These are phyloP conservation scores for Hirundo rustica DNA, from an alignment of 2,797 vertebrate species.

Conservation along the genomic window DNA sequence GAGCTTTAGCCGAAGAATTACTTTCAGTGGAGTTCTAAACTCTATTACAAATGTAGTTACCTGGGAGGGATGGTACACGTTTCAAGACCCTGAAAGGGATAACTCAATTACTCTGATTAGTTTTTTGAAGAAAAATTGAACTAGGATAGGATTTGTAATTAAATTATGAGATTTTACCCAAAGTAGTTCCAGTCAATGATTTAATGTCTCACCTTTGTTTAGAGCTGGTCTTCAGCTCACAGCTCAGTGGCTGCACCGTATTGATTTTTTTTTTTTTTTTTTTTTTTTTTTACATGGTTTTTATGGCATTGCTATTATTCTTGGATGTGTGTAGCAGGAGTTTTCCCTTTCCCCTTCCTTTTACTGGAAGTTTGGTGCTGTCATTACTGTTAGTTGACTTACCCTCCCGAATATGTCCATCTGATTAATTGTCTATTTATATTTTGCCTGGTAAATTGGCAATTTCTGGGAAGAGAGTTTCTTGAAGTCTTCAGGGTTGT, in stretches of 20 bases:
- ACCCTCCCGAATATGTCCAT: neutral
- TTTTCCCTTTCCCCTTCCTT: neutral
- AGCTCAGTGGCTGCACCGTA: neutral
- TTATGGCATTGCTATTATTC: constrained; percentile 6
- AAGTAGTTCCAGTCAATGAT: constrained; percentile 28
- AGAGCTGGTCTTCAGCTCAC: neutral
- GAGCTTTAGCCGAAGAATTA: neutral
- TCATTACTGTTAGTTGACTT: neutral
- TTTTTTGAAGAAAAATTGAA: constrained; percentile 32
- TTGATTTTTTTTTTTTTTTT: constrained; percentile 49
- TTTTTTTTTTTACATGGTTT: constrained; percentile 26
- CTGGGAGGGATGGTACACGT: neutral
- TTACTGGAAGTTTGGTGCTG: neutral
- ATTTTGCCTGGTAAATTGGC: neutral
- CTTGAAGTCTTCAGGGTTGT: neutral
- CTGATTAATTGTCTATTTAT: neutral
- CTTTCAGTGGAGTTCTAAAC: neutral
- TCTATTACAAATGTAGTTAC: neutral
- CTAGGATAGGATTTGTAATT: constrained; percentile 21
- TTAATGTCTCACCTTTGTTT: constrained; percentile 9
- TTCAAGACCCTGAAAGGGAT: neutral
- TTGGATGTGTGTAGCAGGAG: neutral
- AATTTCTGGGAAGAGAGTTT: neutral
- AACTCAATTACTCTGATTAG: constrained; percentile 12
- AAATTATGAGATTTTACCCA: constrained; percentile 33